Percentiles rank a stretch among this genome's conserved stretches.
These are phyloP conservation scores for Acrobasis repandana DNA, from an alignment of 2,888 invertebrate species.

Conservation along the genomic window DNA sequence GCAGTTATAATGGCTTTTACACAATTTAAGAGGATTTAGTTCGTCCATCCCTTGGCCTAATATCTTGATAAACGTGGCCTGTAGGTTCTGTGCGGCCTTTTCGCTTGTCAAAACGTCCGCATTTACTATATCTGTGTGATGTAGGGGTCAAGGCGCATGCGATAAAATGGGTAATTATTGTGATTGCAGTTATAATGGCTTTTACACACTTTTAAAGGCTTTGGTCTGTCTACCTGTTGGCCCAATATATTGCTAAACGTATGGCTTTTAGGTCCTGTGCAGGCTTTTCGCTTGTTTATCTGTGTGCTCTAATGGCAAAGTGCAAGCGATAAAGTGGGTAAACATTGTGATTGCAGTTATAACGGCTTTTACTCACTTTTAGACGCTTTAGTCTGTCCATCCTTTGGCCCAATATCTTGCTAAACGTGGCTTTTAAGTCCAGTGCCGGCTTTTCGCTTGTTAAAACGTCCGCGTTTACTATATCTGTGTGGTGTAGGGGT, in stretches of 20 bases:
- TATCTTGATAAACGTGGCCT: no score
- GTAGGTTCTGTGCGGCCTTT: background rate
- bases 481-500: conserved; percentile 29
- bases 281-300: no score
- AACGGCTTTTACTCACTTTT: no score
- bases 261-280: no score
- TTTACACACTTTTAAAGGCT: background rate
- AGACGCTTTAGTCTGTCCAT: background rate
- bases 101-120: background rate
- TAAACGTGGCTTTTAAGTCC: no score
- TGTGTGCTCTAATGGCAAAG: no score
- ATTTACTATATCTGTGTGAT: conserved; percentile 19
- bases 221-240: background rate
- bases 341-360: no score
- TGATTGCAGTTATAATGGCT: background rate
- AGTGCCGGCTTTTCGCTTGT: background rate
- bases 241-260: no score
- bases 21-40: background rate
- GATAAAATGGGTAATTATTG: conserved; percentile 25
- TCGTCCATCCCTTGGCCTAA: no score
- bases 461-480: conserved; percentile 3
- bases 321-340: no score
- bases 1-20: background rate
- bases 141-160: conserved; percentile 33
- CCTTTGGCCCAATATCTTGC: no score